Conservation (phyloP, 2,888 invertebrate genomes). For the Asteroscopus sphinx region DNA sequence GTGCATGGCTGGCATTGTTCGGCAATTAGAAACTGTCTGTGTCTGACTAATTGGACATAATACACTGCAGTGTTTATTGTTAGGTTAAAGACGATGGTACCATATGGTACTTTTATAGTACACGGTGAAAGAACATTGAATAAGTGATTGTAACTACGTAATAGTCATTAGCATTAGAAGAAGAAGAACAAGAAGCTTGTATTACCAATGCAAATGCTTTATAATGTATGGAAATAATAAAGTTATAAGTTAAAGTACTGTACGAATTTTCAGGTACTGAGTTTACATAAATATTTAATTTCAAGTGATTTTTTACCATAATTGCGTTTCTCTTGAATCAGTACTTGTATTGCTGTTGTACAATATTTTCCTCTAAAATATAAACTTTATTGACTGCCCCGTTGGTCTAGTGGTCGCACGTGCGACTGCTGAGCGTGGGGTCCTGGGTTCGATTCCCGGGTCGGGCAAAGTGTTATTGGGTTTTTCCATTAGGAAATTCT, state of each 20-base stretch:
- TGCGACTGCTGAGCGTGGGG: too few species aligned
- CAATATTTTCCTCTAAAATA: constrained; percentile 35
- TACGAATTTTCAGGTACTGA: constrained; percentile 8
- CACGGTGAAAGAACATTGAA: constrained; percentile 44
- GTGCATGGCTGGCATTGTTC: constrained; percentile 53
- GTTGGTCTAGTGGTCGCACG: too few species aligned
- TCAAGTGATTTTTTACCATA: background rate
- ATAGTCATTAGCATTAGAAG: constrained; percentile 52
- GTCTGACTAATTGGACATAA: constrained; percentile 50
- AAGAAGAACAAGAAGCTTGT: constrained; percentile 54
- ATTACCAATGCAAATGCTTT: constrained; percentile 60
- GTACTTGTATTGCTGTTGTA: constrained; percentile 40
- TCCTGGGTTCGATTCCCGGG: too few species aligned
- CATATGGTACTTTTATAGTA: constrained; percentile 41
- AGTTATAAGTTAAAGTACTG: constrained; percentile 10
- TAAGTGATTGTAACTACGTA: constrained; percentile 52
- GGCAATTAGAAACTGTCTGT: constrained; percentile 47
- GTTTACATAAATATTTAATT: constrained; percentile 4
- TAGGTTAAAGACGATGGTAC: constrained; percentile 50
- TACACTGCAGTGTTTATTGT: constrained; percentile 49
- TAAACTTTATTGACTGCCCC: constrained; percentile 14
- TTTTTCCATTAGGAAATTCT: too few species aligned
- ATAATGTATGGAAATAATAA: constrained; percentile 42
- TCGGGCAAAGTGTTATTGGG: too few species aligned
- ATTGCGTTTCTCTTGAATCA: constrained; percentile 5